Base-by-base conservation (phyloP, 2,888 invertebrate species). In the Polydrusus cervinus region DNA sequence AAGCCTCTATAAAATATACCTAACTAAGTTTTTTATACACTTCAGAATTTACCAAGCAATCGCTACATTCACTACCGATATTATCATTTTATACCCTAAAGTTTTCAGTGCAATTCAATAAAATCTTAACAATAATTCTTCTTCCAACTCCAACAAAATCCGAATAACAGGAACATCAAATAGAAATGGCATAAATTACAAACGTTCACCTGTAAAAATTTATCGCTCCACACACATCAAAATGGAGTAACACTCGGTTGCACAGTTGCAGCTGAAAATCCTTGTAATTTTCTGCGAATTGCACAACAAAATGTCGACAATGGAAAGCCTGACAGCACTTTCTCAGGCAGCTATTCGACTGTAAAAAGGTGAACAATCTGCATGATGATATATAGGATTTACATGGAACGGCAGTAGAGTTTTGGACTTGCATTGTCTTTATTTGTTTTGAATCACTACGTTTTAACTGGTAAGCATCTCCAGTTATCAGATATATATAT, bases 271-370 rank as follows among this genome's bases (percentile, higher is more conserved):
- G 30, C 49, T 53, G 40, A 25, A 66, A 66, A 66, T 66, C 53
- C 53, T 34, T 66, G 66, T 53, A 53, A 66, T 66, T 66, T 66
- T 66, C 51, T 53, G 9, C 49, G 53, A 65, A 53, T 18, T 38
- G 66, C 53, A 66, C 66, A 53, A 66, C 66, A 53, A 53, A 66
- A 51, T 53, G 66, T 38, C 53, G 66, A 53, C 53, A 53, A 53
- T 66, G 40, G 40, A 53, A 66, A 66, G 49, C 66, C 49, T 16
- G 66, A 66, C 51, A 13, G 38, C 8, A 49, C 40, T 66, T 53
- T 53, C 53, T 66, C 66, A 66, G 20, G 53, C 40, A 47, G 1
- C 11, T 8, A 49, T 66, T 16, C 66, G 38, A 14, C 34, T 38
- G 38, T 34, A 66, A 25, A 51, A 53, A 13, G 30, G n/a, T 20